These are phyloP conservation scores for Mizuhopecten yessoensis DNA, from an alignment of 1,140 invertebrate genomes.

Conservation along the genomic window DNA sequence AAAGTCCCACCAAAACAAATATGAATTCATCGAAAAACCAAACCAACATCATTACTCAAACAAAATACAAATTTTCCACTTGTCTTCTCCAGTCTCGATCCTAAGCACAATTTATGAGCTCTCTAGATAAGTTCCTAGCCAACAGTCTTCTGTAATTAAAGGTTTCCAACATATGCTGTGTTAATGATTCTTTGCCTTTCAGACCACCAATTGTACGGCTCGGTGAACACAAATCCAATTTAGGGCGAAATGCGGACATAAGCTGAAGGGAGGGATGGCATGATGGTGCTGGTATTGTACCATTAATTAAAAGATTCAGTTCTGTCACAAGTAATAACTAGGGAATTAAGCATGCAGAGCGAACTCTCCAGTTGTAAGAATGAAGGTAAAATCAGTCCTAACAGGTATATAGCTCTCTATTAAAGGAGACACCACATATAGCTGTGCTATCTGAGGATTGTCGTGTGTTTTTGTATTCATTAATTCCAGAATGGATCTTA, in stretches of 20 bases:
- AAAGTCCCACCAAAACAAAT: background rate
- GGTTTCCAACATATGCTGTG: background rate
- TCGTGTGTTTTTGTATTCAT: no score
- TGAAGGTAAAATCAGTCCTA: no score
- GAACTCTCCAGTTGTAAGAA: background rate
- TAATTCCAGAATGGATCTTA: no score
- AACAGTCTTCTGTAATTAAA: slow-evolving; percentile 11
- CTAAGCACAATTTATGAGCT: background rate
- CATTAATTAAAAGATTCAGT: slow-evolving; percentile 17
- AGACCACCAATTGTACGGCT: slow-evolving; percentile 31
- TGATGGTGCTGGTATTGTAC: background rate
- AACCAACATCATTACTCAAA: background rate
- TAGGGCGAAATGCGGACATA: background rate
- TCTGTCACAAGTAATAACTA: slow-evolving; percentile 16
- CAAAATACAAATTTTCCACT: slow-evolving; percentile 35
- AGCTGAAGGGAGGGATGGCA: background rate
- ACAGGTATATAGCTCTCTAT: background rate
- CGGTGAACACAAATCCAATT: background rate
- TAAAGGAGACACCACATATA: background rate
- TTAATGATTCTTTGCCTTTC: slow-evolving; percentile 28
- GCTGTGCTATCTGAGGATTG: background rate
- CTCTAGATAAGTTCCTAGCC: background rate
- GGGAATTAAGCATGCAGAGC: background rate
- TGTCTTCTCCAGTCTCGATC: background rate
- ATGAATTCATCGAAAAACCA: background rate